Evolutionary conservation across 2,797 vertebrate species (phyloP), one percentile per base, ranked within the genome.

Genomic region (Cichlasoma orientale): DNA sequence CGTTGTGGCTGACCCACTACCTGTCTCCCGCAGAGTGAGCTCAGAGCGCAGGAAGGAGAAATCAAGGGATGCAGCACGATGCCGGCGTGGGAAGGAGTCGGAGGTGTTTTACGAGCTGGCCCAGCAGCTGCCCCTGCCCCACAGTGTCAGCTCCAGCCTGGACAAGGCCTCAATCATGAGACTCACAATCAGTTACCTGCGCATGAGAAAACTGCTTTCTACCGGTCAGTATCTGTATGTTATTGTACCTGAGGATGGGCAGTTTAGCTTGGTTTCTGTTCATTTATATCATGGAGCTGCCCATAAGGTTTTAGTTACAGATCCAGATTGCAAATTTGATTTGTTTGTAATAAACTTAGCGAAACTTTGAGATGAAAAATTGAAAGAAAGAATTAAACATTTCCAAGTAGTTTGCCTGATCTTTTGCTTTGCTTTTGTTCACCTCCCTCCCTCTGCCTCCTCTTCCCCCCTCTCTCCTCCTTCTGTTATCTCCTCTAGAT

Each of bases 161-260:
- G 98, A 99, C 94, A 99, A 99, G 92, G 98, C 98, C 8, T 99
- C 98, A 66, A 97, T 99, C 85, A 99, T 99, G 97, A 97, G 98
- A 72, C 96, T 99, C 59, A 96, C 97, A 84, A 98, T 99, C 95
- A 99, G 98, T 91, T 99, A 99, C 93, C 91, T 99, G 91, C 97
- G 97, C 75, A 96, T 99, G 95, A 97, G 97, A 57, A 97, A 97
- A 82, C 94, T 99, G 72, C 96, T 99, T 11, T 95, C 93, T 92
- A 91, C 95, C 63, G 97, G 98, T 99, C 63, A 96, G 96, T 89
- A 63, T 54, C 61, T 82, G 25, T 13, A 27, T 66, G 38, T 18
- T 66, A 27, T 53, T 58, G 2, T 13, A 27, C 11, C 4, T 3
- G 8, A 38, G 16, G 16, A 14, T 21, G 8, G 25, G 25, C 3